Evolutionary conservation across 2,113 vertebrate species (phyloP).

Genomic region (Grammomys dolichurus): DNA sequence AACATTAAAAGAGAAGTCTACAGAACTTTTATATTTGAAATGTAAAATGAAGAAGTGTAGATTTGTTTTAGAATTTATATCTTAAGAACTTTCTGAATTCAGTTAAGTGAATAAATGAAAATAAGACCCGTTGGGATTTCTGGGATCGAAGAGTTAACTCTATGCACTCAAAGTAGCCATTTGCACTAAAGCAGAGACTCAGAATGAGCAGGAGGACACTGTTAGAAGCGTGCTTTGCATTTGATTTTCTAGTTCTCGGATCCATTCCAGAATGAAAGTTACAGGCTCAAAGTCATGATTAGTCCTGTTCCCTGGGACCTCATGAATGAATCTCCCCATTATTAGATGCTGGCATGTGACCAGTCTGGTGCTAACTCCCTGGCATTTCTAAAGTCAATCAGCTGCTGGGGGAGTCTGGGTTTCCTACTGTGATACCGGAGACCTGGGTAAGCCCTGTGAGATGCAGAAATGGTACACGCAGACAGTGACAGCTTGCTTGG

Average conservation of each 20-base stretch:
- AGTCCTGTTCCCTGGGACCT: neutral
- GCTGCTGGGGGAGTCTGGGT: neutral
- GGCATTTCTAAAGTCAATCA: constrained; percentile 26
- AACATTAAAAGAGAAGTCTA: constrained; percentile 38
- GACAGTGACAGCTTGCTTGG: neutral
- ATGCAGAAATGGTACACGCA: neutral
- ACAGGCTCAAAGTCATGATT: constrained; percentile 35
- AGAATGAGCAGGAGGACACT: rapidly evolving
- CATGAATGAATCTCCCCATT: constrained; percentile 17
- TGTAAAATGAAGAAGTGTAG: constrained; percentile 13
- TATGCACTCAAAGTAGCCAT: neutral
- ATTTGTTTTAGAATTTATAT: constrained; percentile 45
- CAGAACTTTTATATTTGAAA: constrained; percentile 49
- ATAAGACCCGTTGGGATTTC: neutral
- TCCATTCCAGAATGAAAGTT: constrained; percentile 54
- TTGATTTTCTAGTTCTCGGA: constrained; percentile 40
- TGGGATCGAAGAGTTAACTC: neutral
- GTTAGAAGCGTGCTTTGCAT: neutral
- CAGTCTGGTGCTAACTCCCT: constrained; percentile 1
- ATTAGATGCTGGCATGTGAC: constrained; percentile 7
- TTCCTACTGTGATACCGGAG: neutral
- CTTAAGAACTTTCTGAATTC: constrained; percentile 16
- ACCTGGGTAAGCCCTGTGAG: neutral
- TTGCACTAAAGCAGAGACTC: neutral
- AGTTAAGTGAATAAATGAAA: constrained; percentile 60